Conservation (phyloP, 53 echinoderm and acorn worm species). For the Zoroaster sp. region DNA sequence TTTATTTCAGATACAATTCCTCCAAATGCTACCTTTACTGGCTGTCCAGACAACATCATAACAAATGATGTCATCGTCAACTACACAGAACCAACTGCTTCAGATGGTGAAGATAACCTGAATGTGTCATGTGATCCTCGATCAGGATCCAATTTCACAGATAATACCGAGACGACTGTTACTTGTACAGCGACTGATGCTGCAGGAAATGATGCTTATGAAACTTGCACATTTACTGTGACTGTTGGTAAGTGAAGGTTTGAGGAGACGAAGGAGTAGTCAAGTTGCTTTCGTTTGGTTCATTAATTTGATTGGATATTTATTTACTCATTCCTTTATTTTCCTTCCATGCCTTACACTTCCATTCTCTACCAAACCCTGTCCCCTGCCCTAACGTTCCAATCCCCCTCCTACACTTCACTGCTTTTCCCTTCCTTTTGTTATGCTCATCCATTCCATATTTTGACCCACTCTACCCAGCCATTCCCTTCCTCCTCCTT, state of each 20-base stretch:
- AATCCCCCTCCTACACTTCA: too few species aligned
- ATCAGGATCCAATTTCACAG: neutral
- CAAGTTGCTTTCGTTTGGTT: neutral
- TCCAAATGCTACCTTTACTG: neutral
- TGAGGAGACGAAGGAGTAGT: neutral
- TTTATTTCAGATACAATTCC: neutral
- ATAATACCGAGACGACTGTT: neutral
- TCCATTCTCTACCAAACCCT: too few species aligned
- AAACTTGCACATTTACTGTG: neutral
- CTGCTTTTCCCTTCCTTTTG: too few species aligned
- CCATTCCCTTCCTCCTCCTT: too few species aligned
- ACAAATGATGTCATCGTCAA: neutral
- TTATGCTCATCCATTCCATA: too few species aligned
- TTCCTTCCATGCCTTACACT: too few species aligned
- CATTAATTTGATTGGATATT: neutral
- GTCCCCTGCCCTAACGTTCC: too few species aligned
- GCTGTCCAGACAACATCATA: neutral
- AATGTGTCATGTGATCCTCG: neutral
- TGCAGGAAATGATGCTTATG: neutral
- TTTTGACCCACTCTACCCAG: too few species aligned
- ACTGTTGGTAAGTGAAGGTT: conserved; percentile 4
- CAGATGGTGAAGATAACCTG: neutral
- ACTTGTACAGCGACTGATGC: neutral
- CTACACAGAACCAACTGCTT: neutral
- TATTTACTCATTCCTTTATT: neutral